These are phyloP conservation scores for Propithecus coquereli DNA, from an alignment of 2,113 vertebrate genomes.

Conservation along the genomic window DNA sequence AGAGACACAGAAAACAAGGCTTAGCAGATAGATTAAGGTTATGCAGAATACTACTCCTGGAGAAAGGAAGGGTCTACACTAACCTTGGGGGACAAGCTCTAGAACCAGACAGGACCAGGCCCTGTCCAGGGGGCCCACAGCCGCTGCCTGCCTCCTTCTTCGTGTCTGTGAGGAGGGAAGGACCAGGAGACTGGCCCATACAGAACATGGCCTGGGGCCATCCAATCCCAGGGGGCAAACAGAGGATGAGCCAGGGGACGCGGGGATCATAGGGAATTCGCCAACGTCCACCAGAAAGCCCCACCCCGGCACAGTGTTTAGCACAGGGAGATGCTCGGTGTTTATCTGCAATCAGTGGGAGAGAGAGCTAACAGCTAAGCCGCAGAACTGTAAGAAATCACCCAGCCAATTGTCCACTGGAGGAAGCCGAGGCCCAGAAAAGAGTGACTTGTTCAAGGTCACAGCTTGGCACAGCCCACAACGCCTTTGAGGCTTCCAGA, in stretches of 20 bases:
- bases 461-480: accelerated
- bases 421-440: neutral
- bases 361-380: neutral
- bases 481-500: no score
- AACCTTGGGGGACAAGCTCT: neutral
- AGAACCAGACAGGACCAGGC: neutral
- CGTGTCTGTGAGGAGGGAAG: accelerated
- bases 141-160: neutral
- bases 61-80: neutral
- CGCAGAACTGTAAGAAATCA: neutral
- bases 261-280: accelerated
- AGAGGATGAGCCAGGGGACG: neutral
- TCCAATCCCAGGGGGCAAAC: neutral
- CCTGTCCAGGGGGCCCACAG: neutral
- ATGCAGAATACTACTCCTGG: no score
- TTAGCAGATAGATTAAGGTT: accelerated
- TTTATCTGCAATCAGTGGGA: accelerated
- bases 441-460: neutral
- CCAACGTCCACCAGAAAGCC: accelerated
- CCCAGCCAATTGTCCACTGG: neutral
- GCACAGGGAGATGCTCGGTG: neutral
- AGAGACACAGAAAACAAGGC: neutral
- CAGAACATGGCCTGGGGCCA: neutral
- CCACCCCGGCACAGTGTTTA: accelerated
- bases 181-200: neutral